Percentiles rank a stretch among this genome's conserved stretches.
These are phyloP conservation scores for Vanessa atalanta DNA, from an alignment of 1,140 invertebrate genomes.

Conservation along the genomic window DNA sequence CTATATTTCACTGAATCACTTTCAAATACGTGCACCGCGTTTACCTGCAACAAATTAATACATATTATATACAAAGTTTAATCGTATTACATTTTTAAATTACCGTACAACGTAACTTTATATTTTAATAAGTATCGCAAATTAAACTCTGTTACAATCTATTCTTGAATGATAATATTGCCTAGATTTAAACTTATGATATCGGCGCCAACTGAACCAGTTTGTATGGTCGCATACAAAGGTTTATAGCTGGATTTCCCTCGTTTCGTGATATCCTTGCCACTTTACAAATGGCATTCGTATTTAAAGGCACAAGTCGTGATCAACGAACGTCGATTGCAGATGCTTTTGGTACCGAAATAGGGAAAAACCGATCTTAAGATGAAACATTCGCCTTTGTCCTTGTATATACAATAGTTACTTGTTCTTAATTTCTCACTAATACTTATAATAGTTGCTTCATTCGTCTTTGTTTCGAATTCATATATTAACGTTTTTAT, in stretches of 20 bases:
- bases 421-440: conserved; percentile 10
- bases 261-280: conserved; percentile 71
- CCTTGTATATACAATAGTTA: conserved; percentile 40
- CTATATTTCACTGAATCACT: conserved; percentile 46
- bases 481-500: background rate
- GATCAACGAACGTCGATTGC: conserved; percentile 59
- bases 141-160: background rate
- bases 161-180: conserved; percentile 12
- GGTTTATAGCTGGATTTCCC: conserved; percentile 69
- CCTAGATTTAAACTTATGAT: conserved; percentile 24
- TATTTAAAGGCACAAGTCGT: conserved; percentile 75
- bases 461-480: background rate
- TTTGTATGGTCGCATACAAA: conserved; percentile 42
- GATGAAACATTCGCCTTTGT: conserved; percentile 39
- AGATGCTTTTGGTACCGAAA: conserved; percentile 60
- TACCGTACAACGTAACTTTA: background rate
- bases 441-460: background rate
- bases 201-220: conserved; percentile 32
- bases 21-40: conserved; percentile 28
- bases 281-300: conserved; percentile 67
- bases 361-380: conserved; percentile 58
- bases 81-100: too few species aligned
- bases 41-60: conserved; percentile 38
- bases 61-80: background rate
- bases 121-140: background rate